These are phyloP conservation scores for Cygnus buccinator DNA, from an alignment of 2,113 vertebrate genomes.

Conservation along the genomic window DNA sequence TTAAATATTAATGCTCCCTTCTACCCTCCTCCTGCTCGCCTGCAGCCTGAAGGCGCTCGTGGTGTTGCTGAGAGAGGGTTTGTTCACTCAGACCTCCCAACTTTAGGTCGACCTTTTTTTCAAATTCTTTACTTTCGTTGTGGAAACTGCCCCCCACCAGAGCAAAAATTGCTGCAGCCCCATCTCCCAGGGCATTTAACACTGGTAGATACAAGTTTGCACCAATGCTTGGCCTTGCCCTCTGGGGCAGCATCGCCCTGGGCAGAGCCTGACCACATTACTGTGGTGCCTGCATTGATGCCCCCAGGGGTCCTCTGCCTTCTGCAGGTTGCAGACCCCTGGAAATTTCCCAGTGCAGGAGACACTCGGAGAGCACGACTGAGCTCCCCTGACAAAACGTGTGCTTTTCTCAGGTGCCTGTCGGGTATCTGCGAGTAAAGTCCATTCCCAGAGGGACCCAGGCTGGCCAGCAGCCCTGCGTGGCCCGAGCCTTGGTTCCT, in stretches of 20 bases:
- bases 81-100: neutral
- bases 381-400: neutral
- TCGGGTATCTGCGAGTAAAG: neutral
- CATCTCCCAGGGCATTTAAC: neutral
- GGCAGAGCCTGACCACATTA: neutral
- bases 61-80: neutral
- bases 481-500: neutral
- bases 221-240: neutral
- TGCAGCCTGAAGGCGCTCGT: neutral
- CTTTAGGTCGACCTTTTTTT: neutral
- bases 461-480: neutral
- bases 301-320: neutral
- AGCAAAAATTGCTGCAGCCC: neutral
- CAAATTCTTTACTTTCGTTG: neutral
- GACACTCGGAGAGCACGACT: neutral
- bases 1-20: slow-evolving; percentile 33
- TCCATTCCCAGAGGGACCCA: neutral
- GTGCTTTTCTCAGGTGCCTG: neutral
- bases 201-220: neutral
- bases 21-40: neutral
- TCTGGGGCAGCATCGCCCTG: neutral
- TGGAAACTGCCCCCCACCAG: neutral
- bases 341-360: neutral
- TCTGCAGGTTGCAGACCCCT: neutral
- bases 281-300: neutral